Conservation (phyloP, 2,797 vertebrate species). For the Lerista edwardsae region DNA sequence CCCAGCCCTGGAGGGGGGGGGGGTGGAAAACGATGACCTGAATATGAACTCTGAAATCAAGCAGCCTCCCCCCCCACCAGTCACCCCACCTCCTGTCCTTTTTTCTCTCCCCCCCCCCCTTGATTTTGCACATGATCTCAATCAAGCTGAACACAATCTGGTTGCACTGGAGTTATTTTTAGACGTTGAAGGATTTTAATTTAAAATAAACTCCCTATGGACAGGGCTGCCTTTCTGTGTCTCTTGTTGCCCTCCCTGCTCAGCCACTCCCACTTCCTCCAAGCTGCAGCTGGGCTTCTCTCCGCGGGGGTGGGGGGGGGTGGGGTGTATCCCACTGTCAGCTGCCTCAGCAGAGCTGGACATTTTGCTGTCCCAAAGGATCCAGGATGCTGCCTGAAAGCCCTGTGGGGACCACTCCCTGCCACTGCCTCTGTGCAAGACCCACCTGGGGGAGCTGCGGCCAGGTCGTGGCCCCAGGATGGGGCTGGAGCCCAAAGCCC, state of each 20-base stretch:
- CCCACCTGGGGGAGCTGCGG: no score
- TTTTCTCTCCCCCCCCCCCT: no score
- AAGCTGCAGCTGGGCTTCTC: background rate
- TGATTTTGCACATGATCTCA: slow-evolving; percentile 6
- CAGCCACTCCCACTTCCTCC: fast-evolving
- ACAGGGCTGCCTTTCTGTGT: no score
- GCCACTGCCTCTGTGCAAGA: no score
- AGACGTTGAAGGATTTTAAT: slow-evolving; percentile 20
- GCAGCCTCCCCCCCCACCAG: background rate
- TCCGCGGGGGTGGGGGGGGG: background rate
- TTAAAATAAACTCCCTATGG: slow-evolving; percentile 24
- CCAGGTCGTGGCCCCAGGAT: no score
- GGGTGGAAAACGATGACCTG: background rate
- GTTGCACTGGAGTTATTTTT: background rate
- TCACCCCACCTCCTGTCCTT: background rate
- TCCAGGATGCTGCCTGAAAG: no score
- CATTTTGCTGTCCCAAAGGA: no score
- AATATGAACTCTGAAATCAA: no score
- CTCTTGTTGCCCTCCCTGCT: background rate
- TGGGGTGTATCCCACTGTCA: no score
- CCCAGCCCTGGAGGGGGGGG: background rate
- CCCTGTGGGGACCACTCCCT: no score
- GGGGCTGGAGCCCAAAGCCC: no score
- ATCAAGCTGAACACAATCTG: slow-evolving; percentile 5
- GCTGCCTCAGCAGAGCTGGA: no score